Base-by-base conservation (phyloP, 2,888 invertebrate species). In the Cerastis leucographa region DNA sequence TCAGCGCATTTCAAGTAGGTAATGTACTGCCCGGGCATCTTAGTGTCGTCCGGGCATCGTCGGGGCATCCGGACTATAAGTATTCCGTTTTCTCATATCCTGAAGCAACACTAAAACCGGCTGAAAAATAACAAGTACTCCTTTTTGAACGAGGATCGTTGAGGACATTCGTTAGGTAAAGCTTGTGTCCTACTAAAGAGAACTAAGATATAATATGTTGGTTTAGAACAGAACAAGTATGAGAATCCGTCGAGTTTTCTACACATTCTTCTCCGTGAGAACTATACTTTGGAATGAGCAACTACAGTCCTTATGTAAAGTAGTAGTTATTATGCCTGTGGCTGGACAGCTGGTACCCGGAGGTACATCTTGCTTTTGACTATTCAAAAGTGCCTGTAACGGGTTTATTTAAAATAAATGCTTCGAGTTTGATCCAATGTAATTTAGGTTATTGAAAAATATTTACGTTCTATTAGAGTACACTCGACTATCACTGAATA, bases 21-120 rank as follows among this genome's bases (percentile, higher is more conserved):
- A 74, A 73, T 73, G 84, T 54, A 75, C 73, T 40, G 65, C 42
- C 51, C 65, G 64, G 64, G 49, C 66, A 64, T 76, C 71, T 35
- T 29, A 35, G 25, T 25, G 56, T 29, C 74, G 67, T 25, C 73
- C 71, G 56, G 14, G 69, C 67, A 62, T 29, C 74, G 67, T 25
- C 73, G 54, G 56, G 14, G 69, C 67, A 62, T 74, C 54, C 71
- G 71, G 74, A 64, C 62, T 73, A 84, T 86, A 87, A 85, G 84
- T 86, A 86, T 86, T 74, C 87, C 79, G 85, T 75, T 78, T 81
- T 87, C 87, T 87, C 86, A 84, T 86, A 85, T 87, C 84, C 85
- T 85, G 73, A 71, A 69, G 80, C 80, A 85, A 73, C 78, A 80
- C 76, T 85, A 80, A 76, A 85, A 83, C 85, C 64, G 62, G 65